phyloP scores from a whole-genome alignment of 2,113 vertebrate genomes.

The Struthidea cinerea region DNA sequence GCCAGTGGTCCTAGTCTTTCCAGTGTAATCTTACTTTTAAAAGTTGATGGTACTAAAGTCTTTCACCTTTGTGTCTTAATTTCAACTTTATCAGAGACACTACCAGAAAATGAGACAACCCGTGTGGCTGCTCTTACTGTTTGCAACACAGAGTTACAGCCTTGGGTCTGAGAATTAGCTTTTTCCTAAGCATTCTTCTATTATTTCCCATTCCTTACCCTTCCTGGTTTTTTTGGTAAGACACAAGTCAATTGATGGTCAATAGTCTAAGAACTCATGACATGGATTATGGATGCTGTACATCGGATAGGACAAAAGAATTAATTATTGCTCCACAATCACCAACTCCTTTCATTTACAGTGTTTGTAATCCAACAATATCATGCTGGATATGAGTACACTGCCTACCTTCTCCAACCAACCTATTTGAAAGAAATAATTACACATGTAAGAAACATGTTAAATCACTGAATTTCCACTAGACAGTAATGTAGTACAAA shows the following conservation, averaged over 20 bases:
- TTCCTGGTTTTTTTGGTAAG: background rate
- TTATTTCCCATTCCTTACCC: background rate
- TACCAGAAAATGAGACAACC: background rate
- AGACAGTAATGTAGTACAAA: background rate
- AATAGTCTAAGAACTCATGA: background rate
- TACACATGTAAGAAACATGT: background rate
- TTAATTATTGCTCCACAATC: background rate
- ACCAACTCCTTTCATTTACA: background rate
- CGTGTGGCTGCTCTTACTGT: background rate
- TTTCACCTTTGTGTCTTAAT: background rate
- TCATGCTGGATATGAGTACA: background rate
- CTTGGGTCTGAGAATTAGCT: background rate
- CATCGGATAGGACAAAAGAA: rapidly evolving
- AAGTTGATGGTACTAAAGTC: background rate
- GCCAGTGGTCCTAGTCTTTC: background rate
- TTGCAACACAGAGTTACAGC: background rate
- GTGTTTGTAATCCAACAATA: background rate
- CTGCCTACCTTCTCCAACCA: background rate
- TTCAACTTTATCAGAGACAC: background rate
- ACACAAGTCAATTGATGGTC: background rate
- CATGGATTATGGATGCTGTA: background rate
- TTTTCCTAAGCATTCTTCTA: background rate
- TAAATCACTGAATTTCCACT: background rate
- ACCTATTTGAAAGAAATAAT: background rate
- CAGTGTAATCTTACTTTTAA: background rate